Evolutionary conservation across 2,888 invertebrate species (phyloP).

Genomic region (Aleiodes leptofemur): DNA sequence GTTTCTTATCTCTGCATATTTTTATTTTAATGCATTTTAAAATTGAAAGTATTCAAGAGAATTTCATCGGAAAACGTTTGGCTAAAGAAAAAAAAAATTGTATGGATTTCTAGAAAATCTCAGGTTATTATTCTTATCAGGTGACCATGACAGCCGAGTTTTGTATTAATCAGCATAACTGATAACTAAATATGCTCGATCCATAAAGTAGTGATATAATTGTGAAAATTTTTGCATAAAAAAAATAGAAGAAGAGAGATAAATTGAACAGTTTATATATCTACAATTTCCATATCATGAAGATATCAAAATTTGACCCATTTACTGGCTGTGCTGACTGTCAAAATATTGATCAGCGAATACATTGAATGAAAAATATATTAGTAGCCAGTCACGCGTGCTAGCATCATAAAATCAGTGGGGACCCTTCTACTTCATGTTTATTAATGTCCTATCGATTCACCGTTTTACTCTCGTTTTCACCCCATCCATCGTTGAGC

Average conservation of each 20-base stretch:
- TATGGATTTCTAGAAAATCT: not conserved
- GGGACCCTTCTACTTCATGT: conserved; percentile 62
- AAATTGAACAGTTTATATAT: not conserved
- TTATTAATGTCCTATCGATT: conserved; percentile 71
- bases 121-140: conserved; percentile 4
- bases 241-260: not conserved
- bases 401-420: conserved; percentile 46
- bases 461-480: conserved; percentile 59
- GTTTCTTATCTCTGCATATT: conserved; percentile 23
- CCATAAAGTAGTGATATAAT: not conserved
- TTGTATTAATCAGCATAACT: not conserved
- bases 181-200: conserved; percentile 8
- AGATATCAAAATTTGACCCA: conserved; percentile 6
- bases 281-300: no score
- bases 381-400: conserved; percentile 16
- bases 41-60: conserved; percentile 41
- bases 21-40: not conserved
- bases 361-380: conserved; percentile 4
- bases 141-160: conserved; percentile 2
- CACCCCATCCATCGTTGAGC: conserved; percentile 26
- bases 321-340: not conserved
- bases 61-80: no score
- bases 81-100: no score
- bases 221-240: conserved; percentile 1
- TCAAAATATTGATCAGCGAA: not conserved